Conservation (phyloP, 2,113 vertebrate genomes). For the Sphyrna mokarran region DNA sequence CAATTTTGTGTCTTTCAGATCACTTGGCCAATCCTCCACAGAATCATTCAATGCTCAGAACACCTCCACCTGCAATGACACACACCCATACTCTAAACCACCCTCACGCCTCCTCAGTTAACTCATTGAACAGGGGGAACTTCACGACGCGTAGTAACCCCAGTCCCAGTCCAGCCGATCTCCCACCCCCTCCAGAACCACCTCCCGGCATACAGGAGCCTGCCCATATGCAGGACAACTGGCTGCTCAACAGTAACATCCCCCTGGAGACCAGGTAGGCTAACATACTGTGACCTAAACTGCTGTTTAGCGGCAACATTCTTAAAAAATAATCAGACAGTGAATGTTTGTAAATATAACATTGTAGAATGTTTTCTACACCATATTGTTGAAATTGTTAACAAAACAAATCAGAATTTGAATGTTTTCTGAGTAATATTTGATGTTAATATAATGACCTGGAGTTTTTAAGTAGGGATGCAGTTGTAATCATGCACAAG, state of each 20-base stretch:
- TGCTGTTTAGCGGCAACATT: not conserved
- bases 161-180: constrained; percentile 87
- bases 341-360: not conserved
- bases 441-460: not conserved
- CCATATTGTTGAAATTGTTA: not conserved
- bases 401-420: not conserved
- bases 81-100: constrained; percentile 85
- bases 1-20: constrained; percentile 51
- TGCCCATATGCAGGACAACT: constrained; percentile 85
- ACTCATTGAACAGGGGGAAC: constrained; percentile 85
- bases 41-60: constrained; percentile 83
- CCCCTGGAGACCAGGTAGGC: constrained; percentile 92
- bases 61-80: constrained; percentile 80
- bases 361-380: not conserved
- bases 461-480: not conserved
- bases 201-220: constrained; percentile 69
- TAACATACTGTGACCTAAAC: not conserved
- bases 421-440: not conserved
- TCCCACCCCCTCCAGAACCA: constrained; percentile 80
- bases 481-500: not conserved
- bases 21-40: constrained; percentile 78
- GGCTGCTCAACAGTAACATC: constrained; percentile 98
- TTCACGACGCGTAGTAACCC: constrained; percentile 91
- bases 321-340: not conserved
- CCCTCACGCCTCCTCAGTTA: constrained; percentile 83